A percentile compares a stretch with the other conserved stretches of the same genome.
These are phyloP conservation scores for Ceratosolen solmsi DNA, from an alignment of 1,140 invertebrate species.

Conservation along the genomic window DNA sequence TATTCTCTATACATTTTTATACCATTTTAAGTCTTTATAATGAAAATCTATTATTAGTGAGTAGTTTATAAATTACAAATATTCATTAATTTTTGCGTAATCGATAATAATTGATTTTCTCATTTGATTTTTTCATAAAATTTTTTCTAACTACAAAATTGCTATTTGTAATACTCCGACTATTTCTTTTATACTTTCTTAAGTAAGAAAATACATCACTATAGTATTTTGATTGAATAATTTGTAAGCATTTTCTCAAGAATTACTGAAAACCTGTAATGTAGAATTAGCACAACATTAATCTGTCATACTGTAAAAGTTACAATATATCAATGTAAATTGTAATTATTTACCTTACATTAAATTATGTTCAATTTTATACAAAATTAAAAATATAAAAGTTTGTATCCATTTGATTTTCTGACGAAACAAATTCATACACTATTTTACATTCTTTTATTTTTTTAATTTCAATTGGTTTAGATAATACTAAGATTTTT, in stretches of 20 bases:
- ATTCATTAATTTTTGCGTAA: background rate
- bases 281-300: constrained; percentile 16
- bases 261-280: background rate
- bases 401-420: background rate
- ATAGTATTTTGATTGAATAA: constrained; percentile 10
- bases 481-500: background rate
- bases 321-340: constrained; percentile 35
- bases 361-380: constrained; percentile 42
- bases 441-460: background rate
- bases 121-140: constrained; percentile 19
- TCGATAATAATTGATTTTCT: constrained; percentile 31
- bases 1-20: constrained; percentile 26
- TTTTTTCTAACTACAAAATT: constrained; percentile 10
- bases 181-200: constrained; percentile 40
- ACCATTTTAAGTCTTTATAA: constrained; percentile 15
- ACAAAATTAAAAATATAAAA: constrained; percentile 27
- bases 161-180: constrained; percentile 36
- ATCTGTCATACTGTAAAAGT: background rate
- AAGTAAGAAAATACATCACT: constrained; percentile 13
- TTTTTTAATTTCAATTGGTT: background rate
- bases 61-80: background rate
- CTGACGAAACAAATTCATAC: constrained; percentile 3
- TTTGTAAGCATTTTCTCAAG: background rate
- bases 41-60: constrained; percentile 23
- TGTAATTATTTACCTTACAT: constrained; percentile 21